Percentiles rank a stretch among this genome's conserved stretches.
phyloP scores from a whole-genome alignment of 2,797 vertebrate species.

The Mastacembelus armatus region DNA sequence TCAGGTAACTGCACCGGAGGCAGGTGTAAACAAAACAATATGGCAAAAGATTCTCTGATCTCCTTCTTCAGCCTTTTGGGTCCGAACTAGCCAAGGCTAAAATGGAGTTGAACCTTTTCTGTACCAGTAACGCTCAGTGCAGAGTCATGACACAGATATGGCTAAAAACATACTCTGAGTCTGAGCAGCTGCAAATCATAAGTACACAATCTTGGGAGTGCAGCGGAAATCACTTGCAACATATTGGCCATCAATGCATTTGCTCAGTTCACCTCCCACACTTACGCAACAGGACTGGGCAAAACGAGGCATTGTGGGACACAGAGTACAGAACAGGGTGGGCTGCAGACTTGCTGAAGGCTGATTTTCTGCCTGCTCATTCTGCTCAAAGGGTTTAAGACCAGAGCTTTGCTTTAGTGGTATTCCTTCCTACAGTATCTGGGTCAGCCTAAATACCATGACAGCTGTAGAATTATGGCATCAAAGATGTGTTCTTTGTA shows the following conservation, averaged over 20 bases:
- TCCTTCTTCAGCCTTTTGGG: constrained; percentile 34
- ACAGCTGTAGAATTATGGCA: constrained; percentile 32
- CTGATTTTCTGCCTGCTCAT: constrained; percentile 48
- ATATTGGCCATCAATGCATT: constrained; percentile 56
- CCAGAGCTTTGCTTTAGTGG: constrained; percentile 34
- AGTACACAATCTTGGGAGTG: constrained; percentile 28
- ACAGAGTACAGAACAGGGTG: constrained; percentile 26
- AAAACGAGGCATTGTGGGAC: constrained; percentile 36
- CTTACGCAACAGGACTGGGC: constrained; percentile 27
- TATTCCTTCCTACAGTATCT: constrained; percentile 70
- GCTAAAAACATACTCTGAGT: not conserved
- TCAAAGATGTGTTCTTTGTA: constrained; percentile 8
- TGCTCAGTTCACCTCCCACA: constrained; percentile 42
- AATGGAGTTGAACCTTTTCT: constrained; percentile 57
- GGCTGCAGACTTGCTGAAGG: constrained; percentile 38
- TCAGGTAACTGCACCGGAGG: constrained; percentile 28
- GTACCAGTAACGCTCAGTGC: too few relatives aligned
- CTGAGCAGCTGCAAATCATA: constrained; percentile 47
- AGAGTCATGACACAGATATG: not conserved
- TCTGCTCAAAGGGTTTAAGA: constrained; percentile 46
- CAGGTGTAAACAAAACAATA: constrained; percentile 48
- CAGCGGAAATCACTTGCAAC: constrained; percentile 34
- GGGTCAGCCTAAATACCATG: constrained; percentile 52
- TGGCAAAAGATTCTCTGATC: constrained; percentile 28
- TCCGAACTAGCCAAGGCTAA: constrained; percentile 35